Base-by-base conservation (phyloP, 2,797 vertebrate species). In the Rachycentron canadum region DNA sequence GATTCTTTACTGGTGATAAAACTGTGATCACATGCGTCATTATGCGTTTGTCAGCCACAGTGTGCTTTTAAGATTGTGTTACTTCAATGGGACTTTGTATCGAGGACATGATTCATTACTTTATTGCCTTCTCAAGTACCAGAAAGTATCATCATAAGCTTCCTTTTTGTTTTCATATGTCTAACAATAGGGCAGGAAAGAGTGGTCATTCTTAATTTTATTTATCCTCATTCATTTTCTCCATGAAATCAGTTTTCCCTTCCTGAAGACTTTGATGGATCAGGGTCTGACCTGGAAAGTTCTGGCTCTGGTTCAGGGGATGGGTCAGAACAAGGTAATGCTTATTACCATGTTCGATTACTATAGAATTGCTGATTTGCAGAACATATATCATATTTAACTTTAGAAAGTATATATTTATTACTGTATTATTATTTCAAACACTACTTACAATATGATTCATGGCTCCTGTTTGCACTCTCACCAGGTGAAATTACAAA, bases 231-330 rank as follows among this genome's bases (percentile, higher is more conserved):
- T 52, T 3, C 0, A 23, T n/a, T 60, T 74, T 40, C 0, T 41
- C 41, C 26, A 28, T 74, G 7, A 16, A 19, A 69, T 52, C 66
- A 92, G 90, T 9, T 49, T 47, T 57, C 69, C 69, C 78, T 87
- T 64, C 92, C 93, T 26, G 94, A 95, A 76, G 96, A 97, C 49
- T 85, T 91, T 13, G 96, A 97, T 21, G 93, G 92, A 41, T 97
- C 96, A 17, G 96, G 94, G n/a, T 89, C 94, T 45, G 95, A 96
- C 2, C 85, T 92, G 0, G 94, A 95, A 0, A 41, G 45, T 0
- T 97, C 95, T 1, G 95, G 95, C 0, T 89, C 88, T 0, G 95
- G 96, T 4, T 92, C 91, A 83, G 95, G 95, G 90, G 84, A 84
- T 1, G 60, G 36, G 63, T 56, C 75, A 61, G 73, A 78, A 2